Evolutionary conservation across 2,797 vertebrate species (phyloP), one percentile per base, ranked within the genome.

Genomic region (Cephalopachus bancanus): DNA sequence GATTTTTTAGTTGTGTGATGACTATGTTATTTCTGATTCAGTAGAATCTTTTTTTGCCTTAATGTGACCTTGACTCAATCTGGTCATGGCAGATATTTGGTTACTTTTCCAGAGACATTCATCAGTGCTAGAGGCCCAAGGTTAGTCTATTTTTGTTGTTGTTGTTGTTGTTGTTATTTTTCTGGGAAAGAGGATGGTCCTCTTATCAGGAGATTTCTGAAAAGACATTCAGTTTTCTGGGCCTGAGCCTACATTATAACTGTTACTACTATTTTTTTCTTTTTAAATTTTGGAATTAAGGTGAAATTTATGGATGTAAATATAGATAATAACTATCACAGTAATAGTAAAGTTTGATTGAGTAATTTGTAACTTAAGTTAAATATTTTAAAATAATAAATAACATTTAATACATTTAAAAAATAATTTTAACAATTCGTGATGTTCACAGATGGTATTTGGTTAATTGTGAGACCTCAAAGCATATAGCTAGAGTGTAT

Each of bases 11-110:
- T 20, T 76, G 1, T 55, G 6, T 74, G 22, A 51, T 85, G 65
- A 65, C 62, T 24, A 1, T 49, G 33, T 8, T 75, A 92, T 84
- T 94, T 93, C 11, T 76, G 37, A 93, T 60, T 93, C 20, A 92
- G 55, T 62, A 59, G 30, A 79, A 80, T 0, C 2, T 71, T 44
- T 81, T 89, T 22, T 80, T 69, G 10, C 20, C 26, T 76, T 92
- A 76, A 44, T 74, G 24, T 88, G 60, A 75, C 51, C 22, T 24
- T 60, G 16, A 90, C 49, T 6, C 44, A 88, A 10, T 28, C 1
- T 22, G 1, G 3, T 60, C 64, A 59, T 85, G 60, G 75, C 67
- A 5, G 22, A 51, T 30, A 16, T 76, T 91, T 69, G 14, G 3
- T 72, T 22, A 69, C 3, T 67, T 91, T 5, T 80, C 12, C 10